These are phyloP conservation scores for Circaetus cinerascens DNA, from an alignment of 2,113 vertebrate genomes.

Conservation along the genomic window DNA sequence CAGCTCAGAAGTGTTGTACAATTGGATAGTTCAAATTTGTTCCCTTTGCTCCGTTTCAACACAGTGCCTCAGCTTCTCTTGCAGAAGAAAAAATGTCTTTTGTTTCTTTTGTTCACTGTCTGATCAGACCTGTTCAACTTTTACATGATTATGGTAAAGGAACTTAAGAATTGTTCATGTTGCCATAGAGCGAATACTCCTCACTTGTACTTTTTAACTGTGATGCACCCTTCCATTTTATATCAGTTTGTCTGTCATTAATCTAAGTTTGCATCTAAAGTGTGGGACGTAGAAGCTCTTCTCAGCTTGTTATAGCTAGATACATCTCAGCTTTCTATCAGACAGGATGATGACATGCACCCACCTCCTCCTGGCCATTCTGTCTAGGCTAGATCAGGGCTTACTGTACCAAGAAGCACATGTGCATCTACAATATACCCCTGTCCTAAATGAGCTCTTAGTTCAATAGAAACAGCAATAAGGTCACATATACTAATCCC, in stretches of 20 bases:
- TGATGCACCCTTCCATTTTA: not conserved
- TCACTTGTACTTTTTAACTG: not conserved
- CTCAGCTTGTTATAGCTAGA: not conserved
- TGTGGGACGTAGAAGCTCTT: not conserved
- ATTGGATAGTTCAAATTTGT: constrained; percentile 10
- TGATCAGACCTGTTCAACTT: not conserved
- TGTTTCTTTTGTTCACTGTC: not conserved
- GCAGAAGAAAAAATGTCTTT: not conserved
- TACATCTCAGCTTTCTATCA: not conserved
- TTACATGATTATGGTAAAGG: not conserved
- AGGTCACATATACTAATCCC: not conserved
- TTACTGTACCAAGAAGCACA: not conserved
- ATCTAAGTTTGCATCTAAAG: not conserved
- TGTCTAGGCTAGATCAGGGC: not conserved
- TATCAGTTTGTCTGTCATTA: not conserved
- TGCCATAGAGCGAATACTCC: not conserved
- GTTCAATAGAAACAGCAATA: not conserved
- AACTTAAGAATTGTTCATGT: not conserved
- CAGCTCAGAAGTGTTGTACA: constrained; percentile 32
- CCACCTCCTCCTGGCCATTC: not conserved
- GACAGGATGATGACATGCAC: not conserved
- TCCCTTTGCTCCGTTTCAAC: not conserved
- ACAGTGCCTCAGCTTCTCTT: not conserved
- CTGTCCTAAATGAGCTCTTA: not conserved
- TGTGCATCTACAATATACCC: not conserved